Percentiles rank a stretch among this genome's conserved stretches.
These are phyloP conservation scores for Takifugu flavidus DNA, from an alignment of 2,113 vertebrate genomes.

Conservation along the genomic window DNA sequence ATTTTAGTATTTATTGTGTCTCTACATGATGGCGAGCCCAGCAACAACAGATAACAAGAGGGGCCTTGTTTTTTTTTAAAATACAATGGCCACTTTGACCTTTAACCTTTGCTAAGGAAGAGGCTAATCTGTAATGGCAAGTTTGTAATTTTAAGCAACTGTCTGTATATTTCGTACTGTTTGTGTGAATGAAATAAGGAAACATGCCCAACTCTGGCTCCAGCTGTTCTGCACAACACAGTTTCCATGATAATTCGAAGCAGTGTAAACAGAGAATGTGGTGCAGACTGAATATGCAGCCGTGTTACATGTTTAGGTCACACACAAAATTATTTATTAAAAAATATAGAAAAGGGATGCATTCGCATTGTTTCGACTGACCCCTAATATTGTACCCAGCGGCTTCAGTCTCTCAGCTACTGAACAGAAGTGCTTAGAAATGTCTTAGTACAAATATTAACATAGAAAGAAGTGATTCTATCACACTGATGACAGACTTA, in stretches of 20 bases:
- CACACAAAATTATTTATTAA: conserved; percentile 84
- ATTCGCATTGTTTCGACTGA: conserved; percentile 78
- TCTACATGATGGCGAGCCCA: too few species aligned
- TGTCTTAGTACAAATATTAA: conserved; percentile 42
- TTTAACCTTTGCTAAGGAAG: background rate
- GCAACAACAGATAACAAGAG: conserved; percentile 8
- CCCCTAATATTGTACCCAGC: conserved; percentile 70
- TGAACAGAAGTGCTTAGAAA: conserved; percentile 13
- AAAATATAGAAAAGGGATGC: conserved; percentile 84
- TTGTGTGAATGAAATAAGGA: background rate
- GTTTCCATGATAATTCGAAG: background rate
- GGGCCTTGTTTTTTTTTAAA: conserved; percentile 1
- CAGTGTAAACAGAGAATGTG: conserved; percentile 2
- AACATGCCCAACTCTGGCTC: background rate
- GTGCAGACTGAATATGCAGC: background rate
- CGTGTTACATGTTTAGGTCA: conserved; percentile 11
- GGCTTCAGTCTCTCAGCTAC: conserved; percentile 69
- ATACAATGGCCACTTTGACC: background rate
- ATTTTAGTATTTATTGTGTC: background rate
- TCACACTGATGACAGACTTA: conserved; percentile 25
- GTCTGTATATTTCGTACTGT: too few species aligned
- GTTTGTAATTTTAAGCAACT: background rate
- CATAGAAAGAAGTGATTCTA: conserved; percentile 38
- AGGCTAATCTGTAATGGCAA: background rate
- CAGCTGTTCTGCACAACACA: background rate